Evolutionary conservation across 2,888 invertebrate genomes (phyloP), one percentile per base, ranked within the genome.

Genomic region (Toxonevra muliebris): DNA sequence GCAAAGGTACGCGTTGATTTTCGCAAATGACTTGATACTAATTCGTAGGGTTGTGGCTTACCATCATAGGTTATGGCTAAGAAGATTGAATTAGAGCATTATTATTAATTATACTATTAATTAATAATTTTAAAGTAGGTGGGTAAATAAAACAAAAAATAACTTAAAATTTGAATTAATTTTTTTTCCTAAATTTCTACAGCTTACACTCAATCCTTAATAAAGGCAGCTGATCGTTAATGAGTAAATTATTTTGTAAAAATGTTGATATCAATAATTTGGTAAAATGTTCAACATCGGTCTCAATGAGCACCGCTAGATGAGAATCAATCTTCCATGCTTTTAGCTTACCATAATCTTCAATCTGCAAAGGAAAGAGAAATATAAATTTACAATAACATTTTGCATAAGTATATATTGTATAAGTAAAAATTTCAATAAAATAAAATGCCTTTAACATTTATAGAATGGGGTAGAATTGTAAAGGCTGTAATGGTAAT

Each of bases 301-400:
- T 92, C 82, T 91, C 92, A 66, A 95, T 78, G 70, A 95, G 89
- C 73, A 93, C 87, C 61, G 91, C 91, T 77, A 95, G 88, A 80
- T 90, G 89, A 72, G 92, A 90, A 62, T 90, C 89, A 62, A 91
- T 90, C 79, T 91, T 92, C 94, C 94, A 95, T 41, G 93, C 93
- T 66, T 92, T 87, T 59, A 92, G 89, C 80, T 90, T 88, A 66
- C 94, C 94, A 84, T 92, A 92, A 77, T 91, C 89, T 80, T 94
- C 93, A 77, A 94, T 86, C 93, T 94, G 84, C 50, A 85, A 85
- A 7, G 12, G 45, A 58, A 59, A 60, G 45, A 50, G 3, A 42
- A 40, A 60, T 58, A n/a, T 1, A 54, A n/a, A 65, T 11, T 19
- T 13, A 55, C 11, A n/a, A 11, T 20, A 19, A 60, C 40, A 45